A percentile compares a stretch with the other conserved stretches of the same genome.
Conservation (phyloP, 2,888 invertebrate species). For the Drosophila algonquin region DNA sequence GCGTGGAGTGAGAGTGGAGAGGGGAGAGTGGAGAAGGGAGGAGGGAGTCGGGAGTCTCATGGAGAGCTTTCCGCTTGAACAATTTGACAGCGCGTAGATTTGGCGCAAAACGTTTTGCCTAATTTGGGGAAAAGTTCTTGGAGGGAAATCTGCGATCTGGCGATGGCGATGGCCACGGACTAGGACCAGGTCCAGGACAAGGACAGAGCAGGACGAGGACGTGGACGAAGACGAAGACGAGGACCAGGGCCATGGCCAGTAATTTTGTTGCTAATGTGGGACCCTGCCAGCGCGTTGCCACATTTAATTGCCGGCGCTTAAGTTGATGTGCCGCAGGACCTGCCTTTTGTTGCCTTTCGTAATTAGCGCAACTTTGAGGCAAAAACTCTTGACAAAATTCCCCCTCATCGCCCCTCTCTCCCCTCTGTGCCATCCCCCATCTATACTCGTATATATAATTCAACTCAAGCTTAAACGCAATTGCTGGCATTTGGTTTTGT, state of each 20-base stretch:
- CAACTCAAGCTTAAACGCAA: conserved; percentile 42
- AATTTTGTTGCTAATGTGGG: conserved; percentile 69
- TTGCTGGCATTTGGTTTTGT: conserved; percentile 51
- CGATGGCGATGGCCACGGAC: conserved; percentile 7
- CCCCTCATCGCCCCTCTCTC: neutral
- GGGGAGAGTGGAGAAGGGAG: too few relatives aligned
- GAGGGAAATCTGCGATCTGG: conserved; percentile 38
- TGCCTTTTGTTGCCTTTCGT: conserved; percentile 67
- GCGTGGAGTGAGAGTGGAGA: neutral
- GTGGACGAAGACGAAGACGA: neutral
- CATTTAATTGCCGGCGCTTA: conserved; percentile 76
- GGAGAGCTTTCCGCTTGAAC: conserved; percentile 71
- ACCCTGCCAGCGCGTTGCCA: conserved; percentile 51
- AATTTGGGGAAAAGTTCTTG: conserved; percentile 71
- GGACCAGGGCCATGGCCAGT: conserved; percentile 22
- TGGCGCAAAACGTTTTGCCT: conserved; percentile 77
- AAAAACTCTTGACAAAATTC: conserved; percentile 62
- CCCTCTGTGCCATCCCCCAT: too few relatives aligned
- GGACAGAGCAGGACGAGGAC: neutral
- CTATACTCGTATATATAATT: conserved; percentile 27
- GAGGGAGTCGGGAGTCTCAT: conserved; percentile 2
- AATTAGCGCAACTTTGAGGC: conserved; percentile 62
- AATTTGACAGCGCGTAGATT: conserved; percentile 77
- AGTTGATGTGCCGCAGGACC: conserved; percentile 28
- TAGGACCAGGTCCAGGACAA: neutral